Evolutionary conservation across 1,140 invertebrate species (phyloP), one percentile per base, ranked within the genome.

Genomic region (Drosophila grimshawi): DNA sequence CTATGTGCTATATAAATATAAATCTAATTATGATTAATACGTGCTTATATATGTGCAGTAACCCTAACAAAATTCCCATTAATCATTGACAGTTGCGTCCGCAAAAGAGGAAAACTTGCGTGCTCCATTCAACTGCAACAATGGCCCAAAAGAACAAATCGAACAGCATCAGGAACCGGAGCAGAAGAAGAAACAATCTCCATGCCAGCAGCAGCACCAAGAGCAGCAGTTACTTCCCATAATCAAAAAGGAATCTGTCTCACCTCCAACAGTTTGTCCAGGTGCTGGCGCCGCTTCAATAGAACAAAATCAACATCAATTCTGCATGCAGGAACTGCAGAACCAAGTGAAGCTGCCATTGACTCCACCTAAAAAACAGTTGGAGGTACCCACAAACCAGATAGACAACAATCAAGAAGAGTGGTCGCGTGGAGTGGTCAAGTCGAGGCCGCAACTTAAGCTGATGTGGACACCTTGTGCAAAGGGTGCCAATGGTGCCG

Each of bases 381-480:
- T n/a, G 4, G 39, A 43, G 39, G 2, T 4, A 3, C 3, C 10
- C 39, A 43, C 1, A 43, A 43, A 0, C 0, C 10, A 43, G 39
- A 3, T 43, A n/a, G 10, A n/a, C 6, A 27, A 11, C n/a, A n/a
- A 10, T 5, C 37, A 53, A 4, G 35, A 4, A 29, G 5, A 55
- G 19, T 10, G 8, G 33, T 5, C 7, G 7, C 4, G 3, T 30
- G n/a, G 19, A 32, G 2, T 19, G 2, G 0, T 3, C 39, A n/a
- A n/a, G 3, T 10, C 10, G 10, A 56, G 41, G 37, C 39, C 29
- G 5, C 73, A 76, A 2, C 51, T 89, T 2, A 68, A 49, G 5
- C 32, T 70, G 3, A 48, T 73, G 4, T 88, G 83, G 83, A 64
- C 66, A 1, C 64, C 46, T 2, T n/a, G 5, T 4, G 8, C 19